These are phyloP conservation scores for Drosophila parabipectinata DNA, from an alignment of 1,140 invertebrate species.

Conservation along the genomic window DNA sequence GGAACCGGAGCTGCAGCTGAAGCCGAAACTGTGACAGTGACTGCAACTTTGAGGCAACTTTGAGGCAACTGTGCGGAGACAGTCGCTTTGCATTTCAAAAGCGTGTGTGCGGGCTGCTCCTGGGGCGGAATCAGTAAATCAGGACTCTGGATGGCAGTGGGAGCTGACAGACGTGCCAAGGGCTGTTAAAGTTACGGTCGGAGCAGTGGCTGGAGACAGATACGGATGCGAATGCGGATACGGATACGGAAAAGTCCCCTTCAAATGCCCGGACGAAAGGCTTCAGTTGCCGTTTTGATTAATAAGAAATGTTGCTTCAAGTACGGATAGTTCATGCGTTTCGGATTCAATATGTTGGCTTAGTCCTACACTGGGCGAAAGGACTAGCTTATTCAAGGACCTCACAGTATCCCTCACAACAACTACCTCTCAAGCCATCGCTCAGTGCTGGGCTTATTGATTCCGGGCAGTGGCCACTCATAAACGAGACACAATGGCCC, in stretches of 20 bases:
- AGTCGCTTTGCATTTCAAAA: constrained; percentile 38
- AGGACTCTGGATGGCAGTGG: not conserved
- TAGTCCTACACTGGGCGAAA: not conserved
- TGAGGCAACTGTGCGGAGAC: not conserved
- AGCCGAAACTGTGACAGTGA: not conserved
- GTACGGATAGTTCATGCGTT: not conserved
- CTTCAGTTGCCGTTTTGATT: constrained; percentile 17
- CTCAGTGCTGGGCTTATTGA: constrained; percentile 22
- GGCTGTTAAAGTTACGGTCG: constrained; percentile 1
- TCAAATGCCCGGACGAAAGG: not conserved
- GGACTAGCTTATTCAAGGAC: no score
- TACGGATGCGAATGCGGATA: not conserved
- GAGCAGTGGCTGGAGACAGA: not conserved
- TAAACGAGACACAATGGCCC: constrained; percentile 9
- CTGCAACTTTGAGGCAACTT: not conserved
- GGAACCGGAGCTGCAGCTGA: constrained; percentile 1
- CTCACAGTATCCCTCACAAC: no score
- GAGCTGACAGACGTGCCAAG: constrained; percentile 12
- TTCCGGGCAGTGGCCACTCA: constrained; percentile 18
- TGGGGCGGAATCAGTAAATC: constrained; percentile 3
- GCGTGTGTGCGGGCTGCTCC: constrained; percentile 6
- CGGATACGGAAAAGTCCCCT: not conserved
- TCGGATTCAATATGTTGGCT: constrained; percentile 16
- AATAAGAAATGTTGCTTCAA: constrained; percentile 17
- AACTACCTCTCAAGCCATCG: not conserved